Evolutionary conservation across 1,140 invertebrate species (phyloP).

Genomic region (Sitodiplosis mosellana): DNA sequence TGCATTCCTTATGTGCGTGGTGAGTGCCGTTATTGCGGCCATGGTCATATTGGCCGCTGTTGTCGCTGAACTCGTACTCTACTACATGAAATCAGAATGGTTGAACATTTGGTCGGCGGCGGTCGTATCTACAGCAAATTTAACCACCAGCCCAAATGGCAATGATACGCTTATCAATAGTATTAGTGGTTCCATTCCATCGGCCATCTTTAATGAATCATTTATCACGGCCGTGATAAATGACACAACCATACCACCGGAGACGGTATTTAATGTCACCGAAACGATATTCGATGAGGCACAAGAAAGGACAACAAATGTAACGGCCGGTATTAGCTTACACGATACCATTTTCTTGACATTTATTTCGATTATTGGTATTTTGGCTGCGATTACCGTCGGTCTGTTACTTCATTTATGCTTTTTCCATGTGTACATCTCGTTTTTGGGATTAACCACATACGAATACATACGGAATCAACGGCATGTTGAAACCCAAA

Average conservation of each 20-base stretch:
- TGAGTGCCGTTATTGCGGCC: slow-evolving; percentile 60
- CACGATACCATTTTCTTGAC: slow-evolving; percentile 38
- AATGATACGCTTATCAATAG: background rate
- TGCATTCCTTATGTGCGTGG: slow-evolving; percentile 67
- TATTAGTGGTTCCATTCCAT: slow-evolving; percentile 9
- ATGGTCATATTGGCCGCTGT: slow-evolving; percentile 48
- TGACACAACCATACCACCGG: slow-evolving; percentile 1
- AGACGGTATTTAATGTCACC: slow-evolving; percentile 8
- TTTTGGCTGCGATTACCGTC: slow-evolving; percentile 54
- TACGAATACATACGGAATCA: slow-evolving; percentile 70
- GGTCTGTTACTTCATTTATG: slow-evolving; percentile 70
- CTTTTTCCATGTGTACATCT: slow-evolving; percentile 78
- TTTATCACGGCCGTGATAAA: background rate
- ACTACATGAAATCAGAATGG: slow-evolving; percentile 33
- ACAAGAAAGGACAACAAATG: background rate
- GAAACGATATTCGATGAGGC: slow-evolving; percentile 10
- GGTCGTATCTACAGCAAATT: background rate
- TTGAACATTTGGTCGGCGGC: slow-evolving; percentile 27
- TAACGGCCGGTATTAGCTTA: slow-evolving; percentile 14
- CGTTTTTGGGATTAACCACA: slow-evolving; percentile 64
- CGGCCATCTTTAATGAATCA: slow-evolving; percentile 4
- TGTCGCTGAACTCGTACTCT: slow-evolving; percentile 43
- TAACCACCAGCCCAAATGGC: background rate
- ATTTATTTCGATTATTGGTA: slow-evolving; percentile 41
- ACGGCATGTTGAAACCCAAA: slow-evolving; percentile 18